A percentile compares a stretch with the other conserved stretches of the same genome.
Evolutionary conservation across 2,888 invertebrate genomes (phyloP).

Genomic region (Habrosyne pyritoides): DNA sequence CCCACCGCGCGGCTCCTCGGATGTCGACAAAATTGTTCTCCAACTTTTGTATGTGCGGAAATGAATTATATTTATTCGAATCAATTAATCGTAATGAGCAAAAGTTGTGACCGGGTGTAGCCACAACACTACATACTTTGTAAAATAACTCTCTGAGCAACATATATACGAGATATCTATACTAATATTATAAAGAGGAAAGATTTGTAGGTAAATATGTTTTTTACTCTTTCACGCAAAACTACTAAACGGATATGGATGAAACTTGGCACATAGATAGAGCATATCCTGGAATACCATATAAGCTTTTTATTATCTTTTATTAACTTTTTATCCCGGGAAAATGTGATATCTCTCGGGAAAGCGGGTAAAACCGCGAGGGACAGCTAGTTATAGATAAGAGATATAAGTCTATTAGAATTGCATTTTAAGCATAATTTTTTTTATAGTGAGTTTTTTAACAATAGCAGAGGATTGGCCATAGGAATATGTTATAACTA

Average conservation of each 20-base stretch:
- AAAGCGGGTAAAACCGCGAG: too few relatives aligned
- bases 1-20: conserved; percentile 37
- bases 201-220: too few relatives aligned
- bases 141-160: neutral
- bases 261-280: neutral
- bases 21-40: conserved; percentile 42
- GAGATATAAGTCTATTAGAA: too few relatives aligned
- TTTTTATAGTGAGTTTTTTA: neutral
- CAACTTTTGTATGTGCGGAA: conserved; percentile 34
- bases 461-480: neutral
- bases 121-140: neutral
- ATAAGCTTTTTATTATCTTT: too few relatives aligned
- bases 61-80: conserved; percentile 36
- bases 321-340: too few relatives aligned
- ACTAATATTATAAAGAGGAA: too few relatives aligned
- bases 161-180: neutral
- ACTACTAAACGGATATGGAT: neutral
- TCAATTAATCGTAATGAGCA: conserved; percentile 34
- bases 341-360: too few relatives aligned
- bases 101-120: neutral
- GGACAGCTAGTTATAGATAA: too few relatives aligned
- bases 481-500: neutral
- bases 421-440: too few relatives aligned
- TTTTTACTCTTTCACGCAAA: too few relatives aligned
- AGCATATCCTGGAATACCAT: too few relatives aligned